phyloP scores from a whole-genome alignment of 2,888 invertebrate species.

The Oscheius onirici region DNA sequence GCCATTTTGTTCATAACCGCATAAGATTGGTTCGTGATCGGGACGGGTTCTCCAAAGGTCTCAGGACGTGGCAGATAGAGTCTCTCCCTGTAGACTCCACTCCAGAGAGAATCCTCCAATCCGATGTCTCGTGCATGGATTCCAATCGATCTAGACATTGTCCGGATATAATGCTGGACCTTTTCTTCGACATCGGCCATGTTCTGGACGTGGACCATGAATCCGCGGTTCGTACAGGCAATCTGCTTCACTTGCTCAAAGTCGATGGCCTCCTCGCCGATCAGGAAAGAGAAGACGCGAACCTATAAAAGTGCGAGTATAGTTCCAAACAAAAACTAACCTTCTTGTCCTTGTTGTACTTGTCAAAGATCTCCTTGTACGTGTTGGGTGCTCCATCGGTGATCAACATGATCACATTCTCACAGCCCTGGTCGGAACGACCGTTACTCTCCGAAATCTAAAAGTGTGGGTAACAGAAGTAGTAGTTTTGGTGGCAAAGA shows the following conservation, averaged over 20 bases:
- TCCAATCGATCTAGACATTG: constrained; percentile 93
- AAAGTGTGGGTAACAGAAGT: not conserved
- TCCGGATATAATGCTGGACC: constrained; percentile 92
- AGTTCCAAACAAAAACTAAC: constrained; percentile 55
- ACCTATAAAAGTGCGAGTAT: constrained; percentile 77
- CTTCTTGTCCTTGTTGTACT: constrained; percentile 84
- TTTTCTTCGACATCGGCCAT: constrained; percentile 96
- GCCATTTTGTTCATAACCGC: constrained; percentile 58
- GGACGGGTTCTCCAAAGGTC: constrained; percentile 47
- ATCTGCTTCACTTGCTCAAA: constrained; percentile 86
- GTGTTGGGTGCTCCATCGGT: constrained; percentile 98
- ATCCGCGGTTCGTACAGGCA: constrained; percentile 97
- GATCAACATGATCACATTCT: constrained; percentile 97
- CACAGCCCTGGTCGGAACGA: constrained; percentile 79
- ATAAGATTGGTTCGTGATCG: constrained; percentile 50
- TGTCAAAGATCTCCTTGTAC: constrained; percentile 89
- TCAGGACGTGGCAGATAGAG: constrained; percentile 61
- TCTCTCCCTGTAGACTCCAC: constrained; percentile 76
- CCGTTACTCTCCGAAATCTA: constrained; percentile 21
- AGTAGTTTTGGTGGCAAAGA: not conserved
- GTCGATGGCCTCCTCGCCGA: constrained; percentile 92
- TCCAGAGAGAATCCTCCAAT: constrained; percentile 87
- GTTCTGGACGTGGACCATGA: constrained; percentile 88
- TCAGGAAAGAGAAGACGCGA: constrained; percentile 95
- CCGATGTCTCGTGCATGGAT: constrained; percentile 78